Conservation (phyloP, 2,797 vertebrate genomes). For the Serranus cabrilla region DNA sequence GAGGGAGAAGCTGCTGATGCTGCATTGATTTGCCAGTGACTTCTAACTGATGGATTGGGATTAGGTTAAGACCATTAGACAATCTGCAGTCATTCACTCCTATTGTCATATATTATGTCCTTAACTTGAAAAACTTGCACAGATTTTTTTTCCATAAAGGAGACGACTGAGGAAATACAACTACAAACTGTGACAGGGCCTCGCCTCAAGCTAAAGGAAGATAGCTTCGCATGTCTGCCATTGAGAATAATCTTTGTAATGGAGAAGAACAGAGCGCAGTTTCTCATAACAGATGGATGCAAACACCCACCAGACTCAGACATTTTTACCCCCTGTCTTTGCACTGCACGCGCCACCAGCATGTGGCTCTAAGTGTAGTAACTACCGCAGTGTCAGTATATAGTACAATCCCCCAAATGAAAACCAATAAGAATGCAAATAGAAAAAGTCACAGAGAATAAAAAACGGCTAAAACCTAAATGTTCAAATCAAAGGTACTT, state of each 20-base stretch:
- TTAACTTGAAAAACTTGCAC: neutral
- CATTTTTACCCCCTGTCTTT: slow-evolving; percentile 22
- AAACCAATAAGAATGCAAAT: slow-evolving; percentile 62
- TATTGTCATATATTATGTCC: slow-evolving; percentile 2
- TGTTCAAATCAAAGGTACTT: slow-evolving; percentile 73
- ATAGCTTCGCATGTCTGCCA: slow-evolving; percentile 30
- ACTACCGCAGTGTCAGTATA: slow-evolving; percentile 48
- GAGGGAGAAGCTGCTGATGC: slow-evolving; percentile 56
- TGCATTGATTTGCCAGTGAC: slow-evolving; percentile 62
- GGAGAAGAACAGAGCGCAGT: slow-evolving; percentile 29
- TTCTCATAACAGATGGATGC: slow-evolving; percentile 53
- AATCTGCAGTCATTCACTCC: slow-evolving; percentile 1
- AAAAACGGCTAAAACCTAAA: slow-evolving; percentile 72
- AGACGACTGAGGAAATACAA: slow-evolving; percentile 16
- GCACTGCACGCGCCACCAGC: slow-evolving; percentile 26
- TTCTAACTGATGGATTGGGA: slow-evolving; percentile 60
- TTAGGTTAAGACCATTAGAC: slow-evolving; percentile 39
- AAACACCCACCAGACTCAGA: slow-evolving; percentile 49
- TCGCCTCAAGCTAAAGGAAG: slow-evolving; percentile 35
- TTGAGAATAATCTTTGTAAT: slow-evolving; percentile 45
- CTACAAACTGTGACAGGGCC: slow-evolving; percentile 37
- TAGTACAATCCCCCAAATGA: slow-evolving; percentile 57
- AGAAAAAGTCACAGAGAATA: slow-evolving; percentile 66
- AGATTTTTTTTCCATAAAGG: neutral
- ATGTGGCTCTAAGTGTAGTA: slow-evolving; percentile 21